Conservation (phyloP, 2,113 vertebrate species). For the Acanthochromis polyacanthus region DNA sequence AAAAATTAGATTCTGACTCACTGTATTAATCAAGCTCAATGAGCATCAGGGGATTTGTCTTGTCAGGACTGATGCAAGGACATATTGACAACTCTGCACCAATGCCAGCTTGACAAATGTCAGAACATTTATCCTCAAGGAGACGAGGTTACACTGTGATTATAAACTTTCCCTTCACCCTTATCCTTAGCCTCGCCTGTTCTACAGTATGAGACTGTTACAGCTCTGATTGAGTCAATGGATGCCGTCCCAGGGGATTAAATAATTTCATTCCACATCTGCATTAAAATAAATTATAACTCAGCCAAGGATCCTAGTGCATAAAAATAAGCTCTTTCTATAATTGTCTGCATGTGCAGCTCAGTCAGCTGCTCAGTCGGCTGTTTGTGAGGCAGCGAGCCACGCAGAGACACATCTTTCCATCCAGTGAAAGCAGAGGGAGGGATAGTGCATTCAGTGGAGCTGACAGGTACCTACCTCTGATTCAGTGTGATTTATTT, state of each 20-base stretch:
- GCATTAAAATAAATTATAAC: constrained; percentile 11
- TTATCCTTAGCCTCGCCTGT: constrained; percentile 4
- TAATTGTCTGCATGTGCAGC: constrained; percentile 25
- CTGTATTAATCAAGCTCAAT: constrained; percentile 31
- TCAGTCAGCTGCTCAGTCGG: constrained; percentile 45
- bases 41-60: constrained; percentile 46
- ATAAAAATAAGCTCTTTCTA: constrained; percentile 33
- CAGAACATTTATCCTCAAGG: constrained; percentile 33
- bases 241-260: constrained; percentile 13
- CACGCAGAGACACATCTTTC: constrained; percentile 23
- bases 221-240: neutral
- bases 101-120: constrained; percentile 42
- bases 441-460: constrained; percentile 52
- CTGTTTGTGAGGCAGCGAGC: constrained; percentile 39
- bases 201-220: neutral
- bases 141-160: constrained; percentile 25
- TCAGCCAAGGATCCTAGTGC: neutral
- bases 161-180: constrained; percentile 29
- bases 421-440: constrained; percentile 37
- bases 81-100: constrained; percentile 47
- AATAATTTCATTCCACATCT: constrained; percentile 7
- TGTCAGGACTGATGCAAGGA: constrained; percentile 55
- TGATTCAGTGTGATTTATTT: constrained; percentile 79
- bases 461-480: constrained; percentile 71
- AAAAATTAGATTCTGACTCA: constrained; percentile 41